These are phyloP conservation scores for Harmothoe impar DNA, from an alignment of 2,888 invertebrate species.

Conservation along the genomic window DNA sequence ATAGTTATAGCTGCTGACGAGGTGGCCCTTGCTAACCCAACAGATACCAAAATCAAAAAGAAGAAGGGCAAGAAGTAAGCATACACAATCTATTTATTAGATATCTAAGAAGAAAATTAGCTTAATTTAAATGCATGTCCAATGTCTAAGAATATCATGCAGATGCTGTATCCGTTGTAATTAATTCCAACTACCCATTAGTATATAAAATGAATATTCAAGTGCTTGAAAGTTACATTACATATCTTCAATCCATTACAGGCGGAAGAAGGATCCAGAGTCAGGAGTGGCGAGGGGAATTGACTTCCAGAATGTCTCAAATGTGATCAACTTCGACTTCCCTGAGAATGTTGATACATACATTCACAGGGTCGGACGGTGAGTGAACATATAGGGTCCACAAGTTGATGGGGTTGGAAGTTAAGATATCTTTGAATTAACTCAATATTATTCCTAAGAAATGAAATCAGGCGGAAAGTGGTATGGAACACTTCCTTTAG, in stretches of 20 bases:
- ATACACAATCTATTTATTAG: not conserved
- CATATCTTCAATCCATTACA: slow-evolving; percentile 30
- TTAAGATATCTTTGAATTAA: too few species aligned
- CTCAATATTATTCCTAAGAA: too few species aligned
- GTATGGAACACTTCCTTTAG: too few species aligned
- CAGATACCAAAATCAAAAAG: slow-evolving; percentile 70
- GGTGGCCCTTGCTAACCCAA: slow-evolving; percentile 71
- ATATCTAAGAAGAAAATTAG: too few species aligned
- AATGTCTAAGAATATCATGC: not conserved
- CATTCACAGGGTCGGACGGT: slow-evolving; percentile 95
- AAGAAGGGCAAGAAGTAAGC: slow-evolving; percentile 83
- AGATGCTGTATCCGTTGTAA: too few species aligned
- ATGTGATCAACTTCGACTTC: slow-evolving; percentile 99
- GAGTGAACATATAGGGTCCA: not conserved
- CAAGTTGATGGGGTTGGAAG: too few species aligned
- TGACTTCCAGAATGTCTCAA: slow-evolving; percentile 98
- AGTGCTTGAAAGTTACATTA: not conserved
- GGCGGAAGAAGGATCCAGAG: slow-evolving; percentile 91
- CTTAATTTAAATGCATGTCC: too few species aligned
- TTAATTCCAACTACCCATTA: too few species aligned
- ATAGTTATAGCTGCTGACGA: slow-evolving; percentile 99
- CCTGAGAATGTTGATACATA: slow-evolving; percentile 94
- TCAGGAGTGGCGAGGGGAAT: slow-evolving; percentile 98
- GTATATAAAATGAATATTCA: slow-evolving; percentile 6
- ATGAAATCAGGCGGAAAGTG: too few species aligned